These are phyloP conservation scores for Motacilla tschutschensis DNA, from an alignment of 2,113 vertebrate genomes.

Conservation along the genomic window DNA sequence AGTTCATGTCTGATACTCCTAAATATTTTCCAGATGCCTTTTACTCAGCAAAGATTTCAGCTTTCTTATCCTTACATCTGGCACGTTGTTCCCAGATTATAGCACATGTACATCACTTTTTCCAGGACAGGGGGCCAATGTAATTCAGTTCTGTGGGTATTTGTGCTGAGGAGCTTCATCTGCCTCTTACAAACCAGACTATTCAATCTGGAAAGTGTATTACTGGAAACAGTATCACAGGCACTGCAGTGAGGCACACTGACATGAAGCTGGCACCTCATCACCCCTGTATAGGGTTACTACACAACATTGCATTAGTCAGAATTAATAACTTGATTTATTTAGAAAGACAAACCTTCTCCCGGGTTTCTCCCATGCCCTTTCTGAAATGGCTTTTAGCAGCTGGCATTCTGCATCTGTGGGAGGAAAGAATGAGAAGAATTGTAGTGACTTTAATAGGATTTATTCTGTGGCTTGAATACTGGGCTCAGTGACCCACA, in stretches of 20 bases:
- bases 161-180: not conserved
- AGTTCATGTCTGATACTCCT: not conserved
- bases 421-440: constrained; percentile 57
- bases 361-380: constrained; percentile 21
- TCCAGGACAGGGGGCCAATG: not conserved
- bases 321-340: constrained; percentile 29
- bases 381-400: constrained; percentile 15
- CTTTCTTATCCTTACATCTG: constrained; percentile 8
- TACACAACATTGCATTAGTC: not conserved
- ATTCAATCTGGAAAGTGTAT: not conserved
- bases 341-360: constrained; percentile 19
- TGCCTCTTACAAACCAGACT: not conserved
- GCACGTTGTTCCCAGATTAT: not conserved
- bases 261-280: not conserved
- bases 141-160: not conserved
- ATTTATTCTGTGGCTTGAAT: constrained; percentile 43
- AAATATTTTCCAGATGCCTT: not conserved
- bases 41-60: not conserved
- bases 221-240: not conserved
- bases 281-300: not conserved
- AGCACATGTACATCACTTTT: not conserved
- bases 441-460: constrained; percentile 18
- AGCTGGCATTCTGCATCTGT: constrained; percentile 8
- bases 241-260: not conserved
- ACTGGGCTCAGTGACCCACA: constrained; percentile 22